Evolutionary conservation across 2,888 invertebrate species (phyloP), one percentile per base, ranked within the genome.

Genomic region (Caenorhabditis plicata): DNA sequence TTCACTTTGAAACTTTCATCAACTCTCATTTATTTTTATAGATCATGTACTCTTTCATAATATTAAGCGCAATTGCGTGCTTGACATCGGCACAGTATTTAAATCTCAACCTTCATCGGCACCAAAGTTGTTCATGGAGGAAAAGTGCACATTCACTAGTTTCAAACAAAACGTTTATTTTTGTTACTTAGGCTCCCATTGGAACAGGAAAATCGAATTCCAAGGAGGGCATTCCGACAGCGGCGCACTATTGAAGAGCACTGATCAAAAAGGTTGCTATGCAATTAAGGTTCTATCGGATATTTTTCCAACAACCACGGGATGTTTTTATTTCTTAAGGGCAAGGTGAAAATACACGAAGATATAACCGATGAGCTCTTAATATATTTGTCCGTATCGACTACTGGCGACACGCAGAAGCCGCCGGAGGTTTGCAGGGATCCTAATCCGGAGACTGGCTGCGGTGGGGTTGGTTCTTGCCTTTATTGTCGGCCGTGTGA

Each of bases 401-500:
- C 67, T 5, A 65, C 67, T n/a, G 70, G 65, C 32, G 67, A 70
- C 44, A 55, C 54, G 5, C 49, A 50, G 17, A 44, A 53, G 35
- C 70, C 70, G 9, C 67, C 67, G 23, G 70, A 70, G 54, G 60
- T 64, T 25, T 70, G 70, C 43, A 49, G 64, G 41, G 70, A 65
- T 47, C 57, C 65, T 2, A 51, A 53, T 27, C 48, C 46, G 8
- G 58, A 57, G 11, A 67, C 66, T 11, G 70, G 70, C 29, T 70
- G 70, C 44, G 70, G 70, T n/a, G 70, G 70, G 9, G 57, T 70
- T 27, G 70, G 70, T 11, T 68, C 68, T 26, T 67, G 70, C 25
- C 58, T 70, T 15, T 70, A 66, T 50, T 70, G 70, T 25, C 63
- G 65, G 8, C 65, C 70, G 1, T 70, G 70, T 23, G 64, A 67